Evolutionary conservation across 2,113 vertebrate species (phyloP).

Genomic region (Calcarius ornatus): DNA sequence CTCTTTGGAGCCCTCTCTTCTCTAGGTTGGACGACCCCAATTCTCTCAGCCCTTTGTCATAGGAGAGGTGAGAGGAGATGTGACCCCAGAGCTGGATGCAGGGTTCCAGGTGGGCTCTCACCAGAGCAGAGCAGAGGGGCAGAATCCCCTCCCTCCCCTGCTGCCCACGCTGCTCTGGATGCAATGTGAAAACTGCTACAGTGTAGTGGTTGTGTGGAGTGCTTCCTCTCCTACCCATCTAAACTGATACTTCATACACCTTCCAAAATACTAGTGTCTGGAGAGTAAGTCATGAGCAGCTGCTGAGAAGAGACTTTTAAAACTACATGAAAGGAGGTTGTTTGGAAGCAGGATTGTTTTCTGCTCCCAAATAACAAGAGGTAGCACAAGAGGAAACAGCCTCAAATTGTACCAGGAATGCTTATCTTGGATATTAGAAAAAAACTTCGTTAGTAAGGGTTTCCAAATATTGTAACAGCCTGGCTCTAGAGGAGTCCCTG

Average conservation of each 20-base stretch:
- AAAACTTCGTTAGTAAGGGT: not conserved
- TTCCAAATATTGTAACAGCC: not conserved
- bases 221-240: not conserved
- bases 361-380: not conserved
- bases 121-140: not conserved
- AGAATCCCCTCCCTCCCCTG: not conserved
- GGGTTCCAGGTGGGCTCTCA: not conserved
- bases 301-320: not conserved
- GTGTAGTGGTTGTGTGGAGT: not conserved
- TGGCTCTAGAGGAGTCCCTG: not conserved
- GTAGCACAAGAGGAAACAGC: accelerated
- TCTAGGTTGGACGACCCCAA: not conserved
- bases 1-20: accelerated
- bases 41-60: not conserved
- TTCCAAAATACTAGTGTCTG: accelerated
- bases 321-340: not conserved
- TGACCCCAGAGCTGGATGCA: not conserved
- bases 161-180: not conserved
- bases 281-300: not conserved
- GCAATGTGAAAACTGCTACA: not conserved
- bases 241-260: accelerated
- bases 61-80: not conserved
- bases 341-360: accelerated
- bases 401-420: not conserved
- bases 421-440: not conserved